Evolutionary conservation across 2,888 invertebrate species (phyloP), one percentile per base, ranked within the genome.

Genomic region (Mesochorus sp.): DNA sequence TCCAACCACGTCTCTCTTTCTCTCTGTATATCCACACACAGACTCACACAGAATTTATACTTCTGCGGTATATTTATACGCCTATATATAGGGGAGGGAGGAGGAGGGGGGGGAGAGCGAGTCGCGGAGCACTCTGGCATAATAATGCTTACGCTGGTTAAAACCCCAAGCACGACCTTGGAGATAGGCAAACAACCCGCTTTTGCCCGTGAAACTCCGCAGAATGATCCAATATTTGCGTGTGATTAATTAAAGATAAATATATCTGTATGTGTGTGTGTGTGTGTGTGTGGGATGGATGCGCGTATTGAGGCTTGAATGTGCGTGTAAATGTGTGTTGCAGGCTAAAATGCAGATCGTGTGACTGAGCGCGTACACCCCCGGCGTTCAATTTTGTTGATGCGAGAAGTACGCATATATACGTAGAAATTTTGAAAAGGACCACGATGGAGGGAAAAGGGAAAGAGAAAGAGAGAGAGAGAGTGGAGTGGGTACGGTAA

Each of bases 241-340:
- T 62, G 57, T 73, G 62, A 78, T 78, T 78, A 78, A 78, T 78
- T 78, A 78, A 78, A 78, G 73, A 78, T 57, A 73, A 68, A 78
- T 73, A 78, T n/a, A n/a, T n/a, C n/a, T n/a, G n/a, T n/a, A n/a
- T n/a, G n/a, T n/a, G n/a, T n/a, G n/a, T n/a, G n/a, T n/a, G n/a
- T n/a, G n/a, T n/a, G n/a, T n/a, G n/a, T n/a, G n/a, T n/a, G n/a
- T n/a, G n/a, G n/a, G n/a, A n/a, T n/a, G n/a, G n/a, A n/a, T n/a
- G n/a, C n/a, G n/a, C n/a, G n/a, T n/a, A n/a, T n/a, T n/a, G n/a
- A n/a, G n/a, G n/a, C n/a, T n/a, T n/a, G n/a, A n/a, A n/a, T n/a
- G n/a, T n/a, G n/a, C n/a, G n/a, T n/a, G n/a, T n/a, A n/a, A n/a
- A n/a, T n/a, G n/a, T 68, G 66, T 44, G 31, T 21, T 1, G 8